These are phyloP conservation scores for Zosterops hypoxanthus DNA, from an alignment of 2,113 vertebrate species.

Conservation along the genomic window DNA sequence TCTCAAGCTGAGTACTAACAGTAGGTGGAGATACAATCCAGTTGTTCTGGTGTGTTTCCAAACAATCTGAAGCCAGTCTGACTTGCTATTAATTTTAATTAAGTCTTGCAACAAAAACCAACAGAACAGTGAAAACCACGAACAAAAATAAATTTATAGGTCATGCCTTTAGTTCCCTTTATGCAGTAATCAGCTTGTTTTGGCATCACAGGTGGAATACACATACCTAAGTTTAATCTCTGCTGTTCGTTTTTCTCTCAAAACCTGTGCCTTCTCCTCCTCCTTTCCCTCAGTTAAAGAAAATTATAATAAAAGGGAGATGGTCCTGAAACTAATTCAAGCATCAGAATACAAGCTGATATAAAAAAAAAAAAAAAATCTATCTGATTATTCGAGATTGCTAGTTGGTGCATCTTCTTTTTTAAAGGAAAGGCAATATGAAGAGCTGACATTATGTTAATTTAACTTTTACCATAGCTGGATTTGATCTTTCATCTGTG, in stretches of 20 bases:
- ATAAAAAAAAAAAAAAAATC: not conserved
- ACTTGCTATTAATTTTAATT: constrained; percentile 64
- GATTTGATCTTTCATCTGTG: not conserved
- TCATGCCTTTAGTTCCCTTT: constrained; percentile 7
- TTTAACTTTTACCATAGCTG: not conserved
- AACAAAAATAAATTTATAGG: constrained; percentile 27
- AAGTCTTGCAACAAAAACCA: constrained; percentile 43
- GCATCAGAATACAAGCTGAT: not conserved
- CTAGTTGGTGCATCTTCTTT: not conserved
- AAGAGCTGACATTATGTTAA: not conserved
- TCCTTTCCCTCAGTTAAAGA: not conserved
- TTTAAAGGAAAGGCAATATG: not conserved
- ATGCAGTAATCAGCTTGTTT: constrained; percentile 32
- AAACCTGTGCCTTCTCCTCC: not conserved
- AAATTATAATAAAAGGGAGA: not conserved
- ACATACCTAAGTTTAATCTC: not conserved
- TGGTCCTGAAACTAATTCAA: not conserved
- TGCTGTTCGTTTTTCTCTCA: constrained; percentile 19
- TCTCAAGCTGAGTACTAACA: constrained; percentile 42
- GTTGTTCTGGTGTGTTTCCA: constrained; percentile 36
- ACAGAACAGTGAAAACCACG: constrained; percentile 6
- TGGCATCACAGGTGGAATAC: not conserved
- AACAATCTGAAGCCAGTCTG: constrained; percentile 10
- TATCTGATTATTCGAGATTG: not conserved
- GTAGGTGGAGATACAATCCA: constrained; percentile 67